phyloP scores from a whole-genome alignment of 2,797 vertebrate species.

The Schizopygopsis pylzovi region DNA sequence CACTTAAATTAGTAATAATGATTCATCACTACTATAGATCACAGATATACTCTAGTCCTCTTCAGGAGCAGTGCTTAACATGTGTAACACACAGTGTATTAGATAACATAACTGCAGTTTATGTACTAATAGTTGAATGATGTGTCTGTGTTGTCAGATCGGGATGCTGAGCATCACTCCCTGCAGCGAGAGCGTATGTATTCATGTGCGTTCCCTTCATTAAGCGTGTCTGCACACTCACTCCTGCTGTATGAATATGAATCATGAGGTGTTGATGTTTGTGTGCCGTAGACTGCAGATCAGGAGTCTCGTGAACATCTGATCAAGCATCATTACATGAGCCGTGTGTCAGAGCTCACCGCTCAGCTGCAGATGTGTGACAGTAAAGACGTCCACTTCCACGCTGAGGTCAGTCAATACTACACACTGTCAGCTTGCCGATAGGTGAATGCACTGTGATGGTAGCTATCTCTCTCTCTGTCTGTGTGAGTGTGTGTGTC shows the following conservation, averaged over 20 bases:
- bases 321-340: constrained; percentile 96
- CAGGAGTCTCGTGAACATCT: constrained; percentile 90
- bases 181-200: constrained; percentile 84
- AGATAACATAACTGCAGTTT: too few species aligned
- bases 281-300: constrained; percentile 80
- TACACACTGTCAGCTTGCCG: not conserved
- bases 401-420: constrained; percentile 87
- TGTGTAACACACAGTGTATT: too few species aligned
- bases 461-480: too few species aligned
- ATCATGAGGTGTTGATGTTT: not conserved
- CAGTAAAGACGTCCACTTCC: constrained; percentile 97
- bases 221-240: not conserved
- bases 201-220: not conserved
- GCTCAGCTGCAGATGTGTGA: constrained; percentile 95
- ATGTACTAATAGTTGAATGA: not conserved
- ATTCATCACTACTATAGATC: too few species aligned
- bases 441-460: too few species aligned
- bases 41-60: too few species aligned
- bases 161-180: constrained; percentile 88
- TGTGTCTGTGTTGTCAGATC: constrained; percentile 77
- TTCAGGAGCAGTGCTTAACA: too few species aligned
- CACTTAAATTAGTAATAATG: too few species aligned
- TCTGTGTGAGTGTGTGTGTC: too few species aligned
- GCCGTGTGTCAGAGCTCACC: constrained; percentile 91
- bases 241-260: not conserved